These are phyloP conservation scores for Microcebus ravelobensis DNA, from an alignment of 2,113 vertebrate species.

Conservation along the genomic window DNA sequence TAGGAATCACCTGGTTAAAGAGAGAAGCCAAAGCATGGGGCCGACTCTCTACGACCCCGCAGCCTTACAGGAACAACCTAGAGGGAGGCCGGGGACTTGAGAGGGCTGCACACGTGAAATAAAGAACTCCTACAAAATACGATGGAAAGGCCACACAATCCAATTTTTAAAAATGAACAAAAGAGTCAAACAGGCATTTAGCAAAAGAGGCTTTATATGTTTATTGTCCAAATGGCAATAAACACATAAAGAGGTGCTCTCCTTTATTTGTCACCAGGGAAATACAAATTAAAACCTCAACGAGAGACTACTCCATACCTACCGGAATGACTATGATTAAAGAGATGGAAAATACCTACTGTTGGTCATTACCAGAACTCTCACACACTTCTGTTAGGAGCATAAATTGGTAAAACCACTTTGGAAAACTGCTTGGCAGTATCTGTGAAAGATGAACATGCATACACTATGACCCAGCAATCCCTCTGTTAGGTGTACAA, in stretches of 20 bases:
- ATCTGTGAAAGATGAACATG: background rate
- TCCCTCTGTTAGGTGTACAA: too few relatives aligned
- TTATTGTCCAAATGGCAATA: background rate
- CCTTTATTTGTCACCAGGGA: background rate
- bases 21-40: background rate
- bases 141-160: constrained; percentile 15
- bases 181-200: background rate
- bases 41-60: background rate
- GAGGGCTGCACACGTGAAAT: background rate
- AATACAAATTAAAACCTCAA: background rate
- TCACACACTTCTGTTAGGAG: background rate
- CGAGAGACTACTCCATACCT: background rate
- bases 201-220: background rate
- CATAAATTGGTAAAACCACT: background rate
- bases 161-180: background rate
- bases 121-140: background rate
- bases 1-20: background rate
- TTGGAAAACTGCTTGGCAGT: background rate
- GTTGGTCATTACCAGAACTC: background rate
- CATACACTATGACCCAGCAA: background rate
- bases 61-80: background rate
- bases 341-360: background rate
- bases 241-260: background rate
- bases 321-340: background rate
- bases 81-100: background rate